A percentile compares a stretch with the other conserved stretches of the same genome.
Conservation (phyloP, 2,797 vertebrate genomes). For the Rhyacichthys aspro region DNA sequence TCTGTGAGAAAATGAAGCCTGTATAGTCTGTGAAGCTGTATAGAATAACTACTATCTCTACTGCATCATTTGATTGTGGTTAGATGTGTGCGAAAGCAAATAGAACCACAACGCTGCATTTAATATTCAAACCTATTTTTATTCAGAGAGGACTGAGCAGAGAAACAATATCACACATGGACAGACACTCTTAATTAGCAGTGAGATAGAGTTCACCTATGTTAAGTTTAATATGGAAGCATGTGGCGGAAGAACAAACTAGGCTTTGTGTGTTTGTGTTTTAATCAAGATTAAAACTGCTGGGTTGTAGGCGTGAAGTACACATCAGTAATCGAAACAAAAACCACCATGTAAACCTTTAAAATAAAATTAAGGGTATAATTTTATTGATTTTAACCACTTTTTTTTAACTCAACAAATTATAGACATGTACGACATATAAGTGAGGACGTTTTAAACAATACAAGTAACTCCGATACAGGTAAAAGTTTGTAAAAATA, state of each 20-base stretch:
- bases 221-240: slow-evolving; percentile 55
- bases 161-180: slow-evolving; percentile 68
- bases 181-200: slow-evolving; percentile 70
- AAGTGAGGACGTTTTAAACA: no score
- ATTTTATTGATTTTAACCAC: no score
- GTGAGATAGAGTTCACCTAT: slow-evolving; percentile 61
- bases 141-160: slow-evolving; percentile 41
- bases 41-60: neutral
- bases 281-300: slow-evolving; percentile 55
- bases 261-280: slow-evolving; percentile 34
- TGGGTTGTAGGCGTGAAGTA: no score
- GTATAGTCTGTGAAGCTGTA: neutral
- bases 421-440: no score
- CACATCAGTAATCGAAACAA: no score
- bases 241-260: slow-evolving; percentile 52
- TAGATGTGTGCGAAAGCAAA: neutral
- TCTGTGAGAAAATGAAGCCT: slow-evolving; percentile 15
- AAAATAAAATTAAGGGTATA: no score
- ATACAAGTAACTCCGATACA: no score
- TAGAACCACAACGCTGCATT: slow-evolving; percentile 27
- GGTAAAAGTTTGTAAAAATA: neutral
- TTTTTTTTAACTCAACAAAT: no score
- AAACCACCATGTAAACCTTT: no score
- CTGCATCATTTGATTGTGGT: neutral
- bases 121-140: slow-evolving; percentile 19